phyloP scores from a whole-genome alignment of 2,888 invertebrate genomes.

The Xiphydria camelus region DNA sequence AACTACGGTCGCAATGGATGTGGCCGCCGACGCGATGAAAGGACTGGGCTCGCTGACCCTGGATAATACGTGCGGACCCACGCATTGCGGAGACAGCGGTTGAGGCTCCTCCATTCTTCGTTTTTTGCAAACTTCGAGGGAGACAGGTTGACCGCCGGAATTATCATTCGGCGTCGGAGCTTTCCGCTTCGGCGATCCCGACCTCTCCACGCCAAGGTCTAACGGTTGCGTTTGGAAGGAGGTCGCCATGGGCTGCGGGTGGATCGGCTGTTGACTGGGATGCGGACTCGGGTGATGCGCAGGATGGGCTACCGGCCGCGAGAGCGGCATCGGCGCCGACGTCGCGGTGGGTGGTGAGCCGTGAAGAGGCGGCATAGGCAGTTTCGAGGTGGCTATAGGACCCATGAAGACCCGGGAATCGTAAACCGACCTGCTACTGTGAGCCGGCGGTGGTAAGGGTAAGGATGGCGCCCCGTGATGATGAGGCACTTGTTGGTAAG shows the following conservation, averaged over 20 bases:
- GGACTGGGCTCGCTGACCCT: conserved; percentile 70
- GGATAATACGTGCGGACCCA: conserved; percentile 59
- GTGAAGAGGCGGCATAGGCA: conserved; percentile 59
- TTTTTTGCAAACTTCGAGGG: conserved; percentile 66
- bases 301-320: conserved; percentile 49
- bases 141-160: conserved; percentile 58
- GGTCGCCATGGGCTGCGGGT: conserved; percentile 51
- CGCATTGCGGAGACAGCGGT: conserved; percentile 49
- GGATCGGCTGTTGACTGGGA: conserved; percentile 23
- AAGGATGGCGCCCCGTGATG: conserved; percentile 62
- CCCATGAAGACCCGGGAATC: conserved; percentile 49
- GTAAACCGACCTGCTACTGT: conserved; percentile 58
- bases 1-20: conserved; percentile 71
- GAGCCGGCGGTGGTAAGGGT: conserved; percentile 55
- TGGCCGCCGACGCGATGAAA: conserved; percentile 69
- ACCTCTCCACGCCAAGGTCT: conserved; percentile 69
- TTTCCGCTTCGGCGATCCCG: conserved; percentile 67
- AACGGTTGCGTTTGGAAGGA: conserved; percentile 77
- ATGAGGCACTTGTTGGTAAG: conserved; percentile 61
- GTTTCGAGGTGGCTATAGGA: conserved; percentile 41
- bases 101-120: conserved; percentile 62
- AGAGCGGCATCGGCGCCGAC: conserved; percentile 45
- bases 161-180: conserved; percentile 58
- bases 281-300: conserved; percentile 36
- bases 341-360: conserved; percentile 53